Conservation (phyloP, 1,140 invertebrate species). For the Anastrepha obliqua region DNA sequence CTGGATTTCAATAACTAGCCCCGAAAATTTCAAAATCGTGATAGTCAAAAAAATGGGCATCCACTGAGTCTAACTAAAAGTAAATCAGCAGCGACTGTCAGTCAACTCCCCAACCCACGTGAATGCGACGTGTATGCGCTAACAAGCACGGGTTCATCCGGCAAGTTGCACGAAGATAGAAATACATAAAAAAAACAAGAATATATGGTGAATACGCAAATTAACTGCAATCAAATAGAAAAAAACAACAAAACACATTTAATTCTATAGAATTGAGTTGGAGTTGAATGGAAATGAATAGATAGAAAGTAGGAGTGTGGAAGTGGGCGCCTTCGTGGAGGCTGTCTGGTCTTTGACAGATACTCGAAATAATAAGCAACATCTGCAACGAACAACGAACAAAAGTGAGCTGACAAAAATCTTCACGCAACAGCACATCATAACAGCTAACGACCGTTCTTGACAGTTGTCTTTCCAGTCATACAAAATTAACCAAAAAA, state of each 20-base stretch:
- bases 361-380: background rate
- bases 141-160: background rate
- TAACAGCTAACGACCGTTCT: conserved; percentile 32
- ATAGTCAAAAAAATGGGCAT: background rate
- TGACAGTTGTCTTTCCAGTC: conserved; percentile 19
- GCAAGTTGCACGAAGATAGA: conserved; percentile 27
- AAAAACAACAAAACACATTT: background rate
- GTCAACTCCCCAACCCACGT: conserved; percentile 10
- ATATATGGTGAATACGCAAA: conserved; percentile 33
- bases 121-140: background rate
- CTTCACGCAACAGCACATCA: conserved; percentile 33
- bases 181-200: conserved; percentile 14
- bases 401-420: background rate
- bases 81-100: background rate
- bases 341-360: background rate
- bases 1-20: background rate
- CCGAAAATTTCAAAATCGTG: background rate
- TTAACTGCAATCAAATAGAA: conserved; percentile 46
- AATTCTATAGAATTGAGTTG: background rate
- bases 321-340: background rate
- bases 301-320: conserved; percentile 23
- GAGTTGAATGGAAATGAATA: background rate
- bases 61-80: background rate
- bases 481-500: background rate
- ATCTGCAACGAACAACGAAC: background rate